phyloP scores from a whole-genome alignment of 2,113 vertebrate species.

The Anser cygnoides region DNA sequence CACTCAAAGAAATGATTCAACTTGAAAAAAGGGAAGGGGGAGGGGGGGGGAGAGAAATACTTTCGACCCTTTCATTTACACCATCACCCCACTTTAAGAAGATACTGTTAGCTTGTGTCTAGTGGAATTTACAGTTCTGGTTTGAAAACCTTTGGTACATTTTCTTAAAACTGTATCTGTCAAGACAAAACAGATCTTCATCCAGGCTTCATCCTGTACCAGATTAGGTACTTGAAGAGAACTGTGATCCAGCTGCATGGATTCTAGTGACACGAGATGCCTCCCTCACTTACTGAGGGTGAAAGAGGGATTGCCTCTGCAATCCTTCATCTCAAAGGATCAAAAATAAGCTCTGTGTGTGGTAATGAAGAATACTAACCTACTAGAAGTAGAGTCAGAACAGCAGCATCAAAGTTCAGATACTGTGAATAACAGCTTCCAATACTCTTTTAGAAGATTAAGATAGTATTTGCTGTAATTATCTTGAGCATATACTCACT shows the following conservation, averaged over 20 bases:
- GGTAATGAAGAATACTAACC: not conserved
- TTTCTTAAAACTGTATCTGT: not conserved
- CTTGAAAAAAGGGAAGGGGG: not conserved
- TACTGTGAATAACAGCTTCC: not conserved
- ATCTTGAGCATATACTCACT: not conserved
- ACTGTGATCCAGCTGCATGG: not conserved
- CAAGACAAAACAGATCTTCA: not conserved
- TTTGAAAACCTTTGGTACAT: not conserved
- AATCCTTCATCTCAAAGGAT: not conserved
- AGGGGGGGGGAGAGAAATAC: fast-evolving
- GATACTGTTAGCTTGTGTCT: not conserved
- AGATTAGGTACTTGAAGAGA: not conserved
- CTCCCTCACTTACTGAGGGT: not conserved
- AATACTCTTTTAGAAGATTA: not conserved
- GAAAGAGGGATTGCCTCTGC: not conserved
- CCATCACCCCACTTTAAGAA: not conserved
- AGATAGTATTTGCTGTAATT: not conserved
- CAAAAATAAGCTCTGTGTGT: not conserved
- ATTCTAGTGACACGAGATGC: not conserved
- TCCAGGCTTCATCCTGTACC: not conserved
- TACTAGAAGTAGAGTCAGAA: not conserved
- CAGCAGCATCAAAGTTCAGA: not conserved
- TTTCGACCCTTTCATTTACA: not conserved
- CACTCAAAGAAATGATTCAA: not conserved
- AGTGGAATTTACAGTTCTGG: not conserved